Percentiles rank a stretch among this genome's conserved stretches.
These are phyloP conservation scores for Plagodis pulveraria DNA, from an alignment of 2,888 invertebrate species.

Conservation along the genomic window DNA sequence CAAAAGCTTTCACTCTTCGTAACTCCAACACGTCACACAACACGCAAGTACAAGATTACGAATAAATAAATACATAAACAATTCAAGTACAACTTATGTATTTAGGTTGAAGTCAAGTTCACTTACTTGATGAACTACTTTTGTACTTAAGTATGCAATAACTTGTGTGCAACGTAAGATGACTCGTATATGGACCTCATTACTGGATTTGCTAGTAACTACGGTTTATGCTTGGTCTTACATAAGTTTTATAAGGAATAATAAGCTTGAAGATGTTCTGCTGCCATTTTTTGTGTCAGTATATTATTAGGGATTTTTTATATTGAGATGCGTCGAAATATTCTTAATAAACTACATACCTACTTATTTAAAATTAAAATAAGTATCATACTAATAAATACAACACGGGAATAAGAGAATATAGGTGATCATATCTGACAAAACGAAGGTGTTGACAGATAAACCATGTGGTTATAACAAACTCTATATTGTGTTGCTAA, in stretches of 20 bases:
- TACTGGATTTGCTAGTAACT: slow-evolving; percentile 7
- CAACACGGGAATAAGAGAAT: too few species aligned
- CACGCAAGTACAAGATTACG: slow-evolving; percentile 38
- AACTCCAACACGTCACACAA: slow-evolving; percentile 26
- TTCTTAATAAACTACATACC: too few species aligned
- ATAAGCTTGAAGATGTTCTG: background rate
- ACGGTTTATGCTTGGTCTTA: background rate
- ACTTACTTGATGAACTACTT: slow-evolving; percentile 41
- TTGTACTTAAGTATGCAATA: slow-evolving; percentile 29
- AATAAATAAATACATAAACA: slow-evolving; percentile 60
- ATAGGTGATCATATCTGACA: too few species aligned
- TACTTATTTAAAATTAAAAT: too few species aligned
- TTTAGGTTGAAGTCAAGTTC: slow-evolving; percentile 78
- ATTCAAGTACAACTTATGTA: slow-evolving; percentile 47
- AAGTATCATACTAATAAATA: too few species aligned
- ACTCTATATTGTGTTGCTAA: too few species aligned
- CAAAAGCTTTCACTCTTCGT: slow-evolving; percentile 49
- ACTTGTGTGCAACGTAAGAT: slow-evolving; percentile 19
- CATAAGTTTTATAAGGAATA: slow-evolving; percentile 8
- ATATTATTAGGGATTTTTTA: too few species aligned
- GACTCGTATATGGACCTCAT: slow-evolving; percentile 28
- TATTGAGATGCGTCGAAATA: too few species aligned
- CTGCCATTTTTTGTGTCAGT: too few species aligned
- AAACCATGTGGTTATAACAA: too few species aligned
- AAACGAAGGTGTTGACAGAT: too few species aligned